Base-by-base conservation (phyloP, 1,140 invertebrate species). In the Leptonema lineaticorne region DNA sequence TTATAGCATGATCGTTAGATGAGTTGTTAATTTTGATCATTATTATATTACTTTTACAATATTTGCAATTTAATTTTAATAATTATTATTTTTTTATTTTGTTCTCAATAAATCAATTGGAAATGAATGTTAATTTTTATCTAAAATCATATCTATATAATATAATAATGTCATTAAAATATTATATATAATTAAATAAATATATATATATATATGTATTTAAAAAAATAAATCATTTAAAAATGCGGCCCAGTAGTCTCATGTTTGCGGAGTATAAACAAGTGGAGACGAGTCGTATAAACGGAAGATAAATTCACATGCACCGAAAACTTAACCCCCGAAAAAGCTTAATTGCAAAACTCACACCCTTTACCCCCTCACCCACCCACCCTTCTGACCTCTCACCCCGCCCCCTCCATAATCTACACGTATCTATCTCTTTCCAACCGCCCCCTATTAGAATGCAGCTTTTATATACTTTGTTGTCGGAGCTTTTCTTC, bases 261-360 rank as follows among this genome's bases (percentile, higher is more conserved):
- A 68, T 71, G 65, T 66, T 66, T 60, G 63, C 45, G 53, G 45
- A 29, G 66, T 30, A 71, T 68, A 71, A 68, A 68, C 62, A 63
- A 53, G 50, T 53, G 27, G 22, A 53, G 50, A 69, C 67, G 67
- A 71, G 24, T 71, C 62, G 69, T 64, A 71, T 66, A 71, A 72
- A 67, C 67, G 67, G 67, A 66, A 71, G 70, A 66, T 69, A 72
- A 72, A 67, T 72, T 67, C 67, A 67, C 70, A 72, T 72, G 67
- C 70, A 72, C 70, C 62, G 22, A 69, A 41, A 72, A 69, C 70
- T 72, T 69, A 72, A 69, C 70, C 69, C 69, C 70, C 67, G 70
- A 72, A 72, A 71, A 72, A 72, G 67, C 70, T 72, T 72, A 69
- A 72, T 69, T 72, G 59, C 68, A 48, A 58, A 60, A 50, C 64